phyloP scores from a whole-genome alignment of 2,797 vertebrate genomes.

The Leuciscus waleckii region DNA sequence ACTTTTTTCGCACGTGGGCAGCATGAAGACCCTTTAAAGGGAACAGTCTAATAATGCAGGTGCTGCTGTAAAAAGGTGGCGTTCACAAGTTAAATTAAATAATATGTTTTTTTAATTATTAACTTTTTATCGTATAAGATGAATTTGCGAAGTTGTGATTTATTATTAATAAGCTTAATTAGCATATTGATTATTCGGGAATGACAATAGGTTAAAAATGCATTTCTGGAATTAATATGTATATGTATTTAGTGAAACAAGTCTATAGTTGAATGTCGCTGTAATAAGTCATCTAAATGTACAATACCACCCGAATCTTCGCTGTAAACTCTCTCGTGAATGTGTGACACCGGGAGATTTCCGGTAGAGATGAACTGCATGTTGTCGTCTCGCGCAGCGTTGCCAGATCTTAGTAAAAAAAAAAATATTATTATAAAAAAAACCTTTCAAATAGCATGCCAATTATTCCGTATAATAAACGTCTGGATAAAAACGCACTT shows the following conservation, averaged over 20 bases:
- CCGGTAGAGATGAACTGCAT: constrained; percentile 68
- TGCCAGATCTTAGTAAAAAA: not conserved
- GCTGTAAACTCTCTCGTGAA: constrained; percentile 49
- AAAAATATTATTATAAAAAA: not conserved
- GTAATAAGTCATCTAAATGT: not conserved
- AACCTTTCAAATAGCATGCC: not conserved
- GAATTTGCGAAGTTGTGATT: not conserved
- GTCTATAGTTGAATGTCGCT: not conserved
- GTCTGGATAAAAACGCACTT: not conserved
- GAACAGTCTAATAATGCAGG: not conserved
- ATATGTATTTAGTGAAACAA: not conserved
- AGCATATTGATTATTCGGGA: not conserved
- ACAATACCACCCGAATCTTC: constrained; percentile 42
- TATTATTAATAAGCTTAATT: not conserved
- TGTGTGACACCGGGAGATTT: constrained; percentile 72
- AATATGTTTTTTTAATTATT: not conserved
- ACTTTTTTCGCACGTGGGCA: constrained; percentile 77
- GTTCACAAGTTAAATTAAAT: not conserved
- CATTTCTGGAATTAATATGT: not conserved
- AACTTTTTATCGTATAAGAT: not conserved
- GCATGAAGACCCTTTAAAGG: constrained; percentile 54
- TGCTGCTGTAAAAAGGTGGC: not conserved
- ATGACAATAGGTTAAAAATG: not conserved
- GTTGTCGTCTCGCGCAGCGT: constrained; percentile 12
- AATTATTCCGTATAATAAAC: not conserved